Conservation (phyloP, 2,797 vertebrate species). For the Chaetodon trifasciatus region DNA sequence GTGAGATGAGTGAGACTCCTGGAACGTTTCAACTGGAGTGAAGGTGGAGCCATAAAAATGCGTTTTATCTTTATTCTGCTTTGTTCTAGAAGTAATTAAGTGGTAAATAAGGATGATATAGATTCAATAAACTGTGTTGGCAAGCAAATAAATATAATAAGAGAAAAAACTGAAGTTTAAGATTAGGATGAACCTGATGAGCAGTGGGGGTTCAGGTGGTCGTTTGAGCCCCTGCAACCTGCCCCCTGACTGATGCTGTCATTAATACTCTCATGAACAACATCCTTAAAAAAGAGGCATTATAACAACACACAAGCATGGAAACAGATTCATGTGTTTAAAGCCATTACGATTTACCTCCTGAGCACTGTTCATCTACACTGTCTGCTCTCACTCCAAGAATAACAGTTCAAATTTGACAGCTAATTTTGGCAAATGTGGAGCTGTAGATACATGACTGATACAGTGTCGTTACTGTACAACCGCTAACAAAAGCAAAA, state of each 20-base stretch:
- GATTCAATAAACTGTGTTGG: neutral
- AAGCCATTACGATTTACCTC: too few species aligned
- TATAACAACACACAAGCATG: neutral
- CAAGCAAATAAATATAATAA: neutral
- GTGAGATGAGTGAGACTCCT: neutral
- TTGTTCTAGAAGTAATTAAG: neutral
- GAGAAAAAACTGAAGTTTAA: neutral
- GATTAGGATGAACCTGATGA: neutral
- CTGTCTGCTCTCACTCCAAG: neutral
- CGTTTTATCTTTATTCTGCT: too few species aligned
- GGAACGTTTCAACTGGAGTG: neutral
- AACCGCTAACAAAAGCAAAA: conserved; percentile 1
- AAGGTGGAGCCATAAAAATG: neutral
- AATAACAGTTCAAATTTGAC: neutral
- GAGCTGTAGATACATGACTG: conserved; percentile 22
- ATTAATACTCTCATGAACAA: neutral
- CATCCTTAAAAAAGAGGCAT: neutral
- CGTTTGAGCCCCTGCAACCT: conserved; percentile 4
- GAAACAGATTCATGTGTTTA: neutral
- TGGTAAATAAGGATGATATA: neutral
- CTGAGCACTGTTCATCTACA: neutral
- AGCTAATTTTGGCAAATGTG: conserved; percentile 2
- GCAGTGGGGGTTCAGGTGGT: conserved; percentile 7
- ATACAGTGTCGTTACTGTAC: conserved; percentile 21
- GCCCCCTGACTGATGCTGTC: neutral